A percentile compares a stretch with the other conserved stretches of the same genome.
Conservation (phyloP, 2,113 vertebrate species). For the Arizona elegans region DNA sequence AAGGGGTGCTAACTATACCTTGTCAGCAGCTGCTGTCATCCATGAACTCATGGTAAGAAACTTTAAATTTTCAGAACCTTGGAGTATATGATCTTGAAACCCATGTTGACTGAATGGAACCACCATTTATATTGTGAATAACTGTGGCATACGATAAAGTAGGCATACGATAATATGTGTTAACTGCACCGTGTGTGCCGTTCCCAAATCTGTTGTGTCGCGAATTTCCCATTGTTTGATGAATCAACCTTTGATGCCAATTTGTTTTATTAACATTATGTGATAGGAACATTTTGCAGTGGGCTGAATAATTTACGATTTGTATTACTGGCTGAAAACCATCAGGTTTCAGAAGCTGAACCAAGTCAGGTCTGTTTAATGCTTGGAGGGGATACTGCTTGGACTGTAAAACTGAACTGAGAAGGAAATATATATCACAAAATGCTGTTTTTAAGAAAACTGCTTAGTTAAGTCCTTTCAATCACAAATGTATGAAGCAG, state of each 20-base stretch:
- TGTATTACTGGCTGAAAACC: neutral
- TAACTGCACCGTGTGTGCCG: neutral
- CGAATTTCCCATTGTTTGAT: neutral
- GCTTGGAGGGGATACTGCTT: neutral
- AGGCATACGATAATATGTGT: neutral
- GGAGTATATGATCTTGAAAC: neutral
- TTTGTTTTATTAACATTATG: neutral
- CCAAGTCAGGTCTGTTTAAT: neutral
- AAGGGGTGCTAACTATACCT: neutral
- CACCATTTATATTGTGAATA: neutral
- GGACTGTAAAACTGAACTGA: neutral
- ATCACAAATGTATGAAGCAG: neutral
- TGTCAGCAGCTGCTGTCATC: neutral
- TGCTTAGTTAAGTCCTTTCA: neutral
- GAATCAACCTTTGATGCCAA: neutral
- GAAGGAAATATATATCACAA: neutral
- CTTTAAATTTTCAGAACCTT: neutral
- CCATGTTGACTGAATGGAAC: neutral
- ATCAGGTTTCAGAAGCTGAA: neutral
- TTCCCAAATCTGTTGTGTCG: neutral
- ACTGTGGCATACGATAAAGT: neutral
- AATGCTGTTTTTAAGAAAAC: neutral
- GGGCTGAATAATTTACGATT: neutral
- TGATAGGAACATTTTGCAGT: neutral
- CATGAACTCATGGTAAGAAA: neutral